phyloP scores from a whole-genome alignment of 1,140 invertebrate species.

The Harpegnathos saltator region DNA sequence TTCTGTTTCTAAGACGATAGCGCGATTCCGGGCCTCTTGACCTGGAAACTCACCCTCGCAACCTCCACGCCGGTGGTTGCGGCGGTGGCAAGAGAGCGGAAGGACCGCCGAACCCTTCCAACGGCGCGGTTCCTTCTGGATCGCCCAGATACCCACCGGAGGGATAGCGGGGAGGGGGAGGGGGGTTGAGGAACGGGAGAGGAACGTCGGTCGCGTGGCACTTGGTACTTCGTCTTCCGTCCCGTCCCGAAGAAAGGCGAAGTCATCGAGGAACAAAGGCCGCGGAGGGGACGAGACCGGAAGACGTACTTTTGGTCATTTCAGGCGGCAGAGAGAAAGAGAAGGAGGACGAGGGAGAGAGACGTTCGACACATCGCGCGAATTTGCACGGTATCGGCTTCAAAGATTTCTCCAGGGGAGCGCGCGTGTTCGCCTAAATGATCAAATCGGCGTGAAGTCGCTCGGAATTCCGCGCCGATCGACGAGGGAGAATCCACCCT shows the following conservation, averaged over 20 bases:
- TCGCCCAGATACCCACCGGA: slow-evolving; percentile 10
- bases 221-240: slow-evolving; percentile 60
- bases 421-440: slow-evolving; percentile 23
- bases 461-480: slow-evolving; percentile 30
- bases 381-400: slow-evolving; percentile 30
- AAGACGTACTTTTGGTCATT: slow-evolving; percentile 57
- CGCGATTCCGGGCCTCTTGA: slow-evolving; percentile 70
- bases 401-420: slow-evolving; percentile 2
- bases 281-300: slow-evolving; percentile 18
- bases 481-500: background rate
- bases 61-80: background rate
- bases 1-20: slow-evolving; percentile 71
- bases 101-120: slow-evolving; percentile 60
- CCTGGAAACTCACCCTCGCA: slow-evolving; percentile 66
- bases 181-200: slow-evolving; percentile 4
- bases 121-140: slow-evolving; percentile 36
- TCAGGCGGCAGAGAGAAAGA: background rate
- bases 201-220: slow-evolving; percentile 41
- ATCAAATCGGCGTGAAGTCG: slow-evolving; percentile 13
- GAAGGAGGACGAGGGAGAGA: background rate
- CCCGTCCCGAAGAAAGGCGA: slow-evolving; percentile 49
- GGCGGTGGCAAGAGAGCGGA: background rate
- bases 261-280: slow-evolving; percentile 62
- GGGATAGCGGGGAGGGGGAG: background rate
- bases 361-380: slow-evolving; percentile 28